Base-by-base conservation (phyloP, 2,113 vertebrate species). In the Aphyosemion australe region DNA sequence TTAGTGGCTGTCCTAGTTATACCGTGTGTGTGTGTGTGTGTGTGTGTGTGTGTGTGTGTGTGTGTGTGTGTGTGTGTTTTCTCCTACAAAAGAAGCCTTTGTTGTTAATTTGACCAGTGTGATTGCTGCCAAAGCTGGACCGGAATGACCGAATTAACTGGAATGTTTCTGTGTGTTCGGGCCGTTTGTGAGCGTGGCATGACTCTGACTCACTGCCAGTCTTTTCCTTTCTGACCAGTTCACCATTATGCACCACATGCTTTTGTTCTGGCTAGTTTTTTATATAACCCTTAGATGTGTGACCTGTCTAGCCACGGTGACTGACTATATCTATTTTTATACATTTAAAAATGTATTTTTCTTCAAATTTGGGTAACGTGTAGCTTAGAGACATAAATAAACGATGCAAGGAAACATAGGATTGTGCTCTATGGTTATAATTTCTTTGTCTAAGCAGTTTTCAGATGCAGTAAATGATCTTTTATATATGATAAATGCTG, bases 21-120 rank as follows among this genome's bases (percentile, higher is more conserved):
- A 49, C 13, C 51, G 12, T 31, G 20, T 41, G 55, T 48, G 60
- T 67, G 52, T 53, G 51, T 61, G 41, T 60, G 54, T 61, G 32
- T 32, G 32, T 32, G 4, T 32, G 32, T 32, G 32, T 32, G 32
- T 32, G 32, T 32, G 32, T 32, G 32, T 32, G 32, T 32, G 32
- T 37, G 34, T 37, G 34, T 37, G 34, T 37, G 34, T 37, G 34
- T 37, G 34, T 37, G 34, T 61, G 21, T 50, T 6, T 32, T n/a
- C 12, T 37, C 18, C 10, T n/a, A 82, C 79, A 85, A 77, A 76
- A 68, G 64, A 62, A 41, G n/a, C 21, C 84, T 85, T 85, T 85
- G 74, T 89, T 74, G 76, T 54, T 79, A 20, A 57, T 66, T 53
- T 78, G 60, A 75, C 53, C 76, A 43, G 8, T 41, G 2, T 72